These are phyloP conservation scores for Drosophila yakuba DNA, from an alignment of 1,140 invertebrate genomes.

Conservation along the genomic window DNA sequence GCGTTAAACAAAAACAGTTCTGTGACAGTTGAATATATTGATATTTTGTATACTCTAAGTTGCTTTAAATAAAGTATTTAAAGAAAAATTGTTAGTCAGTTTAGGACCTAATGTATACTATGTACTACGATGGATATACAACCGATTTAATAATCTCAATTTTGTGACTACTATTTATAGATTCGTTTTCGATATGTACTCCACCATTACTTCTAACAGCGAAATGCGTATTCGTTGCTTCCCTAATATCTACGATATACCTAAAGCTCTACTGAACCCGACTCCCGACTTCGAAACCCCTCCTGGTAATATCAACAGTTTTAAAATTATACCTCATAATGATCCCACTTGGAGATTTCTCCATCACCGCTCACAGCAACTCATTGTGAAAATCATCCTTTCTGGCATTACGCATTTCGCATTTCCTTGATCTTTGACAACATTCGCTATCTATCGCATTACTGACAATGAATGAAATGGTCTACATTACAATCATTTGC, in stretches of 20 bases:
- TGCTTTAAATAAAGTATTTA: slow-evolving; percentile 17
- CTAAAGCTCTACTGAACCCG: slow-evolving; percentile 73
- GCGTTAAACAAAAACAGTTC: slow-evolving; percentile 68
- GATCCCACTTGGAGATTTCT: slow-evolving; percentile 1
- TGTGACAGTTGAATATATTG: slow-evolving; percentile 71
- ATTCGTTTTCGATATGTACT: slow-evolving; percentile 69
- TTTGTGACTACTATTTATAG: slow-evolving; percentile 77
- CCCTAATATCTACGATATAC: slow-evolving; percentile 72
- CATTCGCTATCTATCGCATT: slow-evolving; percentile 14
- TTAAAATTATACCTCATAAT: slow-evolving; percentile 15
- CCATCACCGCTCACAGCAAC: slow-evolving; percentile 10
- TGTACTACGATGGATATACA: slow-evolving; percentile 13
- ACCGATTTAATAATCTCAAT: slow-evolving; percentile 50
- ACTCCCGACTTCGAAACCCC: slow-evolving; percentile 28
- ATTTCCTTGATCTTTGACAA: slow-evolving; percentile 19
- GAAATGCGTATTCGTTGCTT: slow-evolving; percentile 76
- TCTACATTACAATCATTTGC: slow-evolving; percentile 12
- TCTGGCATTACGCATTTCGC: neutral
- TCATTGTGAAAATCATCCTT: slow-evolving; percentile 14
- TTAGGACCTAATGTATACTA: slow-evolving; percentile 17
- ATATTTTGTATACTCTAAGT: slow-evolving; percentile 45
- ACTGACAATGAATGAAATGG: slow-evolving; percentile 14
- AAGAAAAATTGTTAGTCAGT: slow-evolving; percentile 12
- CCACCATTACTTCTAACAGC: slow-evolving; percentile 75
- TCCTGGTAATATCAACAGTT: slow-evolving; percentile 60